Evolutionary conservation across 2,113 vertebrate genomes (phyloP), one percentile per base, ranked within the genome.

Genomic region (Calyptommatus sinebrachiatus): DNA sequence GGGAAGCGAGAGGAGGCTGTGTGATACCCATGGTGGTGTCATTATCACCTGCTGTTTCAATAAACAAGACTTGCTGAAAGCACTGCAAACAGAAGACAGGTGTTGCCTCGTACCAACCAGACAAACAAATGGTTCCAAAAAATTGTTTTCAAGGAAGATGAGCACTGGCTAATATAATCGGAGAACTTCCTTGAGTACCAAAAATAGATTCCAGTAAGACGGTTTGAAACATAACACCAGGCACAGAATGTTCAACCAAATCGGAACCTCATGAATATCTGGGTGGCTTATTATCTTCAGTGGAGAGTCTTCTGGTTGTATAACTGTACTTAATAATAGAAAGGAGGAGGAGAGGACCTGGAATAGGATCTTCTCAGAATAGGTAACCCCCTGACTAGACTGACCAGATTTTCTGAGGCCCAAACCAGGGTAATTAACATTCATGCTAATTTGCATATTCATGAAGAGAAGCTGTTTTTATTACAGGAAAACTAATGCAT

Each of bases 41-140:
- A 62, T 76, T 81, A 76, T 69, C 50, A 63, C 73, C 53, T 62
- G 57, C 53, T 81, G 72, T 81, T 76, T 61, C 67, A 8, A 28
- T 61, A 76, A 75, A 76, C 73, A 76, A 75, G 67, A 18, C 26
- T 10, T 8, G 26, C 72, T 29, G 66, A 8, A 69, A 69, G n/a
- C 53, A 45, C 35, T 57, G 7, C 20, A 75, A 48, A 69, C 6
- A 75, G 72, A 68, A 66, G 69, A 21, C 79, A 81, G 66, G 79
- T 81, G 73, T 31, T 62, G n/a, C n/a, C n/a, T n/a, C n/a, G n/a
- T n/a, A 10, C 11, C 10, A 26, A 12, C 20, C 26, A 14, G 20
- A 48, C 73, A 28, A 73, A 61, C 24, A 69, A 12, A 61, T 18
- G 48, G 48, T 48, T 50, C n/a, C n/a, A 76, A 62, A 48, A 31